Base-by-base conservation (phyloP, 2,888 invertebrate species). In the Phyllotreta striolata region DNA sequence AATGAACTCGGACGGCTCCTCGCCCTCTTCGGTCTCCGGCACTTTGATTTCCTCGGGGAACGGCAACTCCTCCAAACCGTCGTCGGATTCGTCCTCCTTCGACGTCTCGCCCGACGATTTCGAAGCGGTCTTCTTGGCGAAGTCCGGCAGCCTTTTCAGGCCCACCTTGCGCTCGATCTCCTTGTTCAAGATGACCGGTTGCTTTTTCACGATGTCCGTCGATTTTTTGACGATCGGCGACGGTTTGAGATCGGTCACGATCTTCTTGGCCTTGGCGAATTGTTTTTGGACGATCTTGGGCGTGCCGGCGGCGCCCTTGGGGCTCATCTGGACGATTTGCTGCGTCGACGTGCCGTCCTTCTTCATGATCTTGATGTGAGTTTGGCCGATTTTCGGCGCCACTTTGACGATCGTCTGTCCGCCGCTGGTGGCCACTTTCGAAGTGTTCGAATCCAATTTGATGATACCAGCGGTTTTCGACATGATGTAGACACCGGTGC, bases 381-480 rank as follows among this genome's bases (percentile, higher is more conserved):
- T 79, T 79, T 85, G 70, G 72, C 85, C 73, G 77, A 84, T 77
- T 75, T 84, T 85, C 0, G 85, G 84, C 0, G 85, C 80, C 34
- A 85, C 84, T 69, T 80, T 81, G 2, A 81, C 77, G 34, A 81
- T 77, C 0, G 81, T 78, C 60, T 81, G 80, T 2, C 80, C 80
- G 5, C 79, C 79, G 49, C 79, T 79, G 1, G 79, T 78, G 0
- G 80, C 80, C 8, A 80, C 76, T 67, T 79, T 80, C 3, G 80
- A 79, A 4, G 69, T 81, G 62, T 76, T 80, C 0, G 89, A 87
- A 76, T 89, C 89, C 60, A 90, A 83, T 78, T 89, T 90, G 78
- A 90, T 89, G 56, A 90, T 89, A 44, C 90, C 90, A 40, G 90
- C 89, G 70, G 90, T 90, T 78, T 89, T 88, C 6, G 90, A 90